Evolutionary conservation across 2,797 vertebrate species (phyloP), one percentile per base, ranked within the genome.

Genomic region (Champsocephalus esox): DNA sequence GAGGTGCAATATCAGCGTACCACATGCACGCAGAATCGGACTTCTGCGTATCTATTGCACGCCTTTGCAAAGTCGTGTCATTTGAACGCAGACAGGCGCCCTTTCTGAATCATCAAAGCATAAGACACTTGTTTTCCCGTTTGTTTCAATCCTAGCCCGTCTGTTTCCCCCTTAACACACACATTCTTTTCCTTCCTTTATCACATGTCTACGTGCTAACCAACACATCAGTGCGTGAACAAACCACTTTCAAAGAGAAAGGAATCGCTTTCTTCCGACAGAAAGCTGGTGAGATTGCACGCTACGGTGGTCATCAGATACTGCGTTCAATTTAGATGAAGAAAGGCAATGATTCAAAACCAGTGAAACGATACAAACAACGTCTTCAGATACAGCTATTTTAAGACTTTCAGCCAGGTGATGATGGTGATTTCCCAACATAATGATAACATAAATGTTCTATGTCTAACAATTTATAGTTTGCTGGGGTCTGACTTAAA

Each of bases 81-180:
- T 24, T 24, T 24, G 24, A 2, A 24, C 24, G 24, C 24, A 24
- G 24, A 24, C 76, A 77, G 61, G 70, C 56, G 49, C 68, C 80
- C 50, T 38, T 38, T 59, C 67, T 45, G 81, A 90, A 86, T 83
- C 81, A 90, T 91, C 84, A 83, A 87, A 89, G 86, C 78, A 48
- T 83, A 68, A 87, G 73, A 81, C 79, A 76, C 83, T 84, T 82
- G 81, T 89, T 89, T 87, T 79, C 58, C 34, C 41, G 66, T 79
- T 86, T 81, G 75, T 81, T 80, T 81, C 70, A 52, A 65, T 80
- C 61, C 64, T 68, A 38, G 56, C 16, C 62, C 55, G 44, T 55
- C 67, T 48, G 16, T 79, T 81, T 76, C 73, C 51, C 51, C 52
- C 70, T 60, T 57, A 43, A 9, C 70, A 10, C 34, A 49, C 43